Evolutionary conservation across 2,113 vertebrate genomes (phyloP).

Genomic region (Cairina moschata): DNA sequence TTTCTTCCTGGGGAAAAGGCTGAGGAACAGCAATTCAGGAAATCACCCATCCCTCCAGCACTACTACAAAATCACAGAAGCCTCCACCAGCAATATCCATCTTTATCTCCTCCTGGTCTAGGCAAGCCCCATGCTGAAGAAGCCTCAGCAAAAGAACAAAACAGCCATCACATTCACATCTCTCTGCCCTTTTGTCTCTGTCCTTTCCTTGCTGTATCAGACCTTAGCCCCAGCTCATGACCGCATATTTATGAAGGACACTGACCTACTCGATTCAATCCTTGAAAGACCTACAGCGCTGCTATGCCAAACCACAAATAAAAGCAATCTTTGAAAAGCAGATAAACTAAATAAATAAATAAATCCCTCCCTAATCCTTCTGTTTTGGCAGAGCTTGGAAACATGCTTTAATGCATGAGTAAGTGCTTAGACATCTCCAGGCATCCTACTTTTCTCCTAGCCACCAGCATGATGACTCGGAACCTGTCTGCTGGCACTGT

Average conservation of each 20-base stretch:
- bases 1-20: neutral
- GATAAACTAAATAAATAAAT: neutral
- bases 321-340: neutral
- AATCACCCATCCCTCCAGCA: neutral
- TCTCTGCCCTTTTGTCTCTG: neutral
- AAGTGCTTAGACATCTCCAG: neutral
- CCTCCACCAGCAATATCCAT: neutral
- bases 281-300: neutral
- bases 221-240: neutral
- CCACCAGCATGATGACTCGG: neutral
- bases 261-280: neutral
- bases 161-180: neutral
- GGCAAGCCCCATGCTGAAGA: neutral
- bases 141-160: neutral
- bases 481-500: neutral
- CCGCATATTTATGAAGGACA: neutral
- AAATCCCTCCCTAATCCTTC: neutral
- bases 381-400: neutral
- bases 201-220: neutral
- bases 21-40: neutral
- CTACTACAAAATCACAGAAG: neutral
- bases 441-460: neutral
- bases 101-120: neutral
- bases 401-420: neutral
- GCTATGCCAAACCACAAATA: neutral